Base-by-base conservation (phyloP, 2,113 vertebrate genomes). In the Tiliqua scincoides region DNA sequence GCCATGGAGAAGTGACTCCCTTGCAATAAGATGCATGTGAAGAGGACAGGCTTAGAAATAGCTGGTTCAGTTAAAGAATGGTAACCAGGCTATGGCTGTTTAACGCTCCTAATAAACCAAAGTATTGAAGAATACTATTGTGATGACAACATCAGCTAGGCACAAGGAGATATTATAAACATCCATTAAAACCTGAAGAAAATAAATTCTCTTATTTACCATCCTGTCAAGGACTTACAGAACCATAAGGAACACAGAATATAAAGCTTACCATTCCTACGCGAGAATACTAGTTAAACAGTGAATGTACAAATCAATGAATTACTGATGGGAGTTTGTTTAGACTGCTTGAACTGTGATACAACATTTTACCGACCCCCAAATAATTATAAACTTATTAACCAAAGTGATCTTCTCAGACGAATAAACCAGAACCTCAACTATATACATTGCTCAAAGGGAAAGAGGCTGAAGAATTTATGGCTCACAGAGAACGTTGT, bases 301-400 rank as follows among this genome's bases (percentile, higher is more conserved):
- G 92, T 85, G 91, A 87, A 85, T 75, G 25, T 3, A 0, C 40
- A 86, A 54, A 81, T 74, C 62, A 86, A 89, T 86, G 91, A 93
- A 90, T 94, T 94, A 95, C 62, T 82, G 52, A n/a, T 76, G 67
- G 86, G 85, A 92, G 92, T 95, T 92, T 91, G 89, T 94, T 93
- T 92, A 83, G 78, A 86, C 61, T 54, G 20, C 65, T 89, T 86
- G 88, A 91, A 82, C 68, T 91, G 10, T 83, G 92, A 92, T 85
- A 91, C 93, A 91, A 88, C 3, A 91, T 93, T 95, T 95, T 92
- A 88, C 82, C 84, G 84, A 73, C 75, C 78, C 67, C 37, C 93
- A 93, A 95, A 94, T 91, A 93, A 95, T 94, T 94, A 92, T 84
- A 93, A 95, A 94, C 85, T 93, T 94, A 93, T 95, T 95, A 96